Conservation (phyloP, 1,140 invertebrate genomes). For the Lanistes nyassanus region DNA sequence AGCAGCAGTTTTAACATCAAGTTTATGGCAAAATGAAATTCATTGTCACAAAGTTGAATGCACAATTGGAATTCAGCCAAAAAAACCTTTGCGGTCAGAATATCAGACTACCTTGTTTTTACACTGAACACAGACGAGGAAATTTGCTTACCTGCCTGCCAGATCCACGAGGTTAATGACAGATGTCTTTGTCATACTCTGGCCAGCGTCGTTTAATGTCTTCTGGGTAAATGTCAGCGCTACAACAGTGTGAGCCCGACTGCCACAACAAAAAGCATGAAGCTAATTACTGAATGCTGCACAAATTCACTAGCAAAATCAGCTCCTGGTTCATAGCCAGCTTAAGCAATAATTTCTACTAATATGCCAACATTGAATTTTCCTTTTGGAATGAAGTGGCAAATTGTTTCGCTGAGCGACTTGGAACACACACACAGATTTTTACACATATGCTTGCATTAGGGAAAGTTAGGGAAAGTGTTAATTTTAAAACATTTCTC, state of each 20-base stretch:
- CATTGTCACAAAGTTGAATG: too few species aligned
- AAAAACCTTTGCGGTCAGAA: not conserved
- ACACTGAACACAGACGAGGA: not conserved
- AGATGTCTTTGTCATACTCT: conserved; percentile 72
- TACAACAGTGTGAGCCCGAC: conserved; percentile 74
- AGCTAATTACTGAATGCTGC: too few species aligned
- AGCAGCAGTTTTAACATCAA: too few species aligned
- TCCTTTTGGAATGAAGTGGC: too few species aligned
- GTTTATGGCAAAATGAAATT: too few species aligned
- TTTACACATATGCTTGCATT: conserved; percentile 6
- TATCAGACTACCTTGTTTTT: not conserved
- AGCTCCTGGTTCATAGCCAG: too few species aligned
- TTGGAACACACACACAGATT: conserved; percentile 6
- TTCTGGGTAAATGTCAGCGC: conserved; percentile 73
- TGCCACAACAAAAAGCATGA: conserved; percentile 41
- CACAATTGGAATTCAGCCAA: not conserved
- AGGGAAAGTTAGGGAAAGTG: not conserved
- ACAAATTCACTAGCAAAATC: too few species aligned
- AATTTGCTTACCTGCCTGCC: conserved; percentile 71
- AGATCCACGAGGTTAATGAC: conserved; percentile 74
- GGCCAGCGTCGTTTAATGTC: conserved; percentile 67
- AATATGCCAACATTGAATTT: too few species aligned
- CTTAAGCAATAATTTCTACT: too few species aligned
- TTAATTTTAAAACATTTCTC: not conserved
- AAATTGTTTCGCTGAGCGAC: not conserved